phyloP scores from a whole-genome alignment of 2,113 vertebrate species.

The Cheilinus undulatus region DNA sequence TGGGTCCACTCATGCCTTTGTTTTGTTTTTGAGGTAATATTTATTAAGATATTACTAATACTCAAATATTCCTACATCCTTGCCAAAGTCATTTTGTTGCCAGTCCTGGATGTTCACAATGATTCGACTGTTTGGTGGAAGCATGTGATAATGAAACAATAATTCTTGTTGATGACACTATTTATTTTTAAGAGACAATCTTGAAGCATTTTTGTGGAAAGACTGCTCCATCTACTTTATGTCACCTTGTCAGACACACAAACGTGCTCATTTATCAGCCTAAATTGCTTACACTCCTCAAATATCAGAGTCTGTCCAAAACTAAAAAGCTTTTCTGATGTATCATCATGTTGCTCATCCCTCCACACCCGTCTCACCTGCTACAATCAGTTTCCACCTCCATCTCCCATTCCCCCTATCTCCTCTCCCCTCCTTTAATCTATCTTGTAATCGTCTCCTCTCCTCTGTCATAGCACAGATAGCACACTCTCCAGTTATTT shows the following conservation, averaged over 20 bases:
- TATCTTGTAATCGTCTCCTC: slow-evolving; percentile 18
- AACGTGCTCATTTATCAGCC: slow-evolving; percentile 18
- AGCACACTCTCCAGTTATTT: slow-evolving; percentile 27
- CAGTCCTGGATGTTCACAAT: no score
- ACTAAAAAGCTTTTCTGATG: slow-evolving; percentile 15
- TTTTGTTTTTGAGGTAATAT: no score
- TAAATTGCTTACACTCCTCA: slow-evolving; percentile 15
- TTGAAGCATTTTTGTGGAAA: background rate
- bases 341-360: slow-evolving; percentile 15
- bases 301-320: background rate
- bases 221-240: background rate
- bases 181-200: background rate
- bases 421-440: slow-evolving; percentile 11
- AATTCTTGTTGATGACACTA: background rate
- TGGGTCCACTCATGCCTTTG: no score
- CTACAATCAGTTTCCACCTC: background rate
- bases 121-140: no score
- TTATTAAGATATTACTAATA: no score
- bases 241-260: background rate
- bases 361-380: slow-evolving; percentile 27
- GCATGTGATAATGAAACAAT: background rate
- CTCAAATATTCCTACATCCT: no score
- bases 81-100: no score
- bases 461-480: background rate
- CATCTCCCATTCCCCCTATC: background rate